A percentile compares a stretch with the other conserved stretches of the same genome.
These are phyloP conservation scores for Agonum fuliginosum DNA, from an alignment of 2,888 invertebrate species.

Conservation along the genomic window DNA sequence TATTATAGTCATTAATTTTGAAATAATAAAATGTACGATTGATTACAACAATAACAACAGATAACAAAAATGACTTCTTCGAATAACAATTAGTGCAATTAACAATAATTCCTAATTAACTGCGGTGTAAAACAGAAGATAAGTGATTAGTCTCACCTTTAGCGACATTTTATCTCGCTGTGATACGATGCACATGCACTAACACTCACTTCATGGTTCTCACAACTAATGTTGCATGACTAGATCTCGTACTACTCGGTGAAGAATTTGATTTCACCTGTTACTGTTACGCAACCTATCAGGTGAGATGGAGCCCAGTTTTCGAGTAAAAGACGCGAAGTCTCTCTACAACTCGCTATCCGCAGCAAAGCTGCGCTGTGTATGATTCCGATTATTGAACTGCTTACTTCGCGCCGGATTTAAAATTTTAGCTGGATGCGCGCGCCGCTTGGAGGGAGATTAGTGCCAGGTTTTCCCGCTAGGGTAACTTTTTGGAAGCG, in stretches of 20 bases:
- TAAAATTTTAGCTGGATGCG: slow-evolving; percentile 51
- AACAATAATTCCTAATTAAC: too few relatives aligned
- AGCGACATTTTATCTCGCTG: slow-evolving; percentile 52
- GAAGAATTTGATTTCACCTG: slow-evolving; percentile 61
- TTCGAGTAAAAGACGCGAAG: slow-evolving; percentile 61
- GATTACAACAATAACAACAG: neutral
- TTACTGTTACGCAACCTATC: slow-evolving; percentile 65
- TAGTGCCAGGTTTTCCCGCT: neutral
- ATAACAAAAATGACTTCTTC: too few relatives aligned
- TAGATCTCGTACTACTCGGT: neutral
- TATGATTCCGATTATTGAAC: slow-evolving; percentile 55
- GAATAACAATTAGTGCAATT: too few relatives aligned
- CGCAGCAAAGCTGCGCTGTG: slow-evolving; percentile 16
- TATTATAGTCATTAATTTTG: slow-evolving; percentile 4
- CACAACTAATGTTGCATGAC: slow-evolving; percentile 53
- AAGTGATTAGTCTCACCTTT: slow-evolving; percentile 29
- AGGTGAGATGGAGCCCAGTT: slow-evolving; percentile 62
- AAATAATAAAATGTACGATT: neutral
- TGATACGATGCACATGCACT: slow-evolving; percentile 10
- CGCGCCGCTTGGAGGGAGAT: slow-evolving; percentile 16
- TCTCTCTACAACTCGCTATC: too few relatives aligned
- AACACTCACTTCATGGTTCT: neutral
- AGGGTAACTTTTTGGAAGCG: neutral
- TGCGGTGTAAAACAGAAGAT: neutral
- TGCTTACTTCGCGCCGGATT: slow-evolving; percentile 58